phyloP scores from a whole-genome alignment of 2,797 vertebrate species.

The Hyperoplus immaculatus region DNA sequence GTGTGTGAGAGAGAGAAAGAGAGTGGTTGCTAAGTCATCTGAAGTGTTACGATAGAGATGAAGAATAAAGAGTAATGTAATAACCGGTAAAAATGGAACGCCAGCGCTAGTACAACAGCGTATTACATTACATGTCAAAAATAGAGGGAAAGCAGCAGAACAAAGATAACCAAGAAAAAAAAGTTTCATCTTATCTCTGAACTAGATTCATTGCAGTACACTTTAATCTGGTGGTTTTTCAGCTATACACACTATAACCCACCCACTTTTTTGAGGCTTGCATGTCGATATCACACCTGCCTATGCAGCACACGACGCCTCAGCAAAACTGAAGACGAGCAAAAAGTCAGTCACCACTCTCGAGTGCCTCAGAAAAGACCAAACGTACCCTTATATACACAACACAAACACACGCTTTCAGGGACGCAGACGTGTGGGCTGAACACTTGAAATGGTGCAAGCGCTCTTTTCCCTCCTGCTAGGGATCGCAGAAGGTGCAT shows the following conservation, averaged over 20 bases:
- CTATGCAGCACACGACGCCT: slow-evolving; percentile 69
- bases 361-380: slow-evolving; percentile 56
- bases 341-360: slow-evolving; percentile 55
- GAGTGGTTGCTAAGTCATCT: slow-evolving; percentile 20
- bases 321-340: slow-evolving; percentile 67
- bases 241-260: slow-evolving; percentile 57
- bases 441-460: slow-evolving; percentile 48
- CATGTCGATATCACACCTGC: slow-evolving; percentile 81
- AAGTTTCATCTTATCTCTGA: slow-evolving; percentile 62
- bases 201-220: slow-evolving; percentile 67
- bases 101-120: slow-evolving; percentile 21
- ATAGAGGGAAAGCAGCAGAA: slow-evolving; percentile 62
- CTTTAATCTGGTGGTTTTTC: slow-evolving; percentile 84
- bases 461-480: slow-evolving; percentile 30
- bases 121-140: slow-evolving; percentile 42
- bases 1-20: neutral
- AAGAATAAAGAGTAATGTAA: slow-evolving; percentile 34
- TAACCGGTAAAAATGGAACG: slow-evolving; percentile 28
- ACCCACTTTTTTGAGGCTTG: slow-evolving; percentile 72
- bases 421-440: slow-evolving; percentile 65
- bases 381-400: slow-evolving; percentile 48
- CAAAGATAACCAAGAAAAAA: slow-evolving; percentile 43
- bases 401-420: slow-evolving; percentile 66
- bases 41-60: slow-evolving; percentile 3
- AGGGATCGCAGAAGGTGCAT: slow-evolving; percentile 52